Evolutionary conservation across 1,140 invertebrate genomes (phyloP).

Genomic region (Capitella teleta): DNA sequence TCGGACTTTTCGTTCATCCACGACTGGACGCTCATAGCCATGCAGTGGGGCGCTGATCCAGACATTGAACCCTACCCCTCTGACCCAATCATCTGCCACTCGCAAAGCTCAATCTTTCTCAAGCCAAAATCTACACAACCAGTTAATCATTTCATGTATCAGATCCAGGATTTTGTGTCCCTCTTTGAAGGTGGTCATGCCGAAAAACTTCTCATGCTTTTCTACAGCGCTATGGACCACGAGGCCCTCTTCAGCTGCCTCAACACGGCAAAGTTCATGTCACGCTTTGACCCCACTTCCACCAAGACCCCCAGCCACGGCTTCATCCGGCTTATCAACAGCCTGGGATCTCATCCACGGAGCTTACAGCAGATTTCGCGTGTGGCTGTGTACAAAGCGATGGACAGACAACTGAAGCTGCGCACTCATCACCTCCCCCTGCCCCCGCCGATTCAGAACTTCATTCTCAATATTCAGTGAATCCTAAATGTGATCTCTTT

Average conservation of each 20-base stretch:
- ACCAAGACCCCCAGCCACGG: conserved; percentile 12
- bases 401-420: conserved; percentile 21
- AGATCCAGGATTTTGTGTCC: conserved; percentile 19
- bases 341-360: conserved; percentile 24
- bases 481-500: too few relatives aligned
- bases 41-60: conserved; percentile 36
- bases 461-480: conserved; percentile 25
- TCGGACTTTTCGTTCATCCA: conserved; percentile 24
- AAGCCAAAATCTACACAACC: conserved; percentile 30
- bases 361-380: conserved; percentile 27
- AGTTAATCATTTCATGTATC: conserved; percentile 28
- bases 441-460: conserved; percentile 24
- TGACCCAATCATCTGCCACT: conserved; percentile 36
- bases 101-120: conserved; percentile 36
- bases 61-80: conserved; percentile 35
- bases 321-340: conserved; percentile 20
- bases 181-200: conserved; percentile 20
- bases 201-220: conserved; percentile 24
- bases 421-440: conserved; percentile 24
- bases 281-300: conserved; percentile 21
- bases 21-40: conserved; percentile 27
- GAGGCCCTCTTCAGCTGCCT: conserved; percentile 27
- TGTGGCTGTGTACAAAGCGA: conserved; percentile 30
- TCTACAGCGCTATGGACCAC: conserved; percentile 36
- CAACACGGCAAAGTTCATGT: conserved; percentile 19